Conservation (phyloP, 2,113 vertebrate species). For the Hippocampus mohnikei region DNA sequence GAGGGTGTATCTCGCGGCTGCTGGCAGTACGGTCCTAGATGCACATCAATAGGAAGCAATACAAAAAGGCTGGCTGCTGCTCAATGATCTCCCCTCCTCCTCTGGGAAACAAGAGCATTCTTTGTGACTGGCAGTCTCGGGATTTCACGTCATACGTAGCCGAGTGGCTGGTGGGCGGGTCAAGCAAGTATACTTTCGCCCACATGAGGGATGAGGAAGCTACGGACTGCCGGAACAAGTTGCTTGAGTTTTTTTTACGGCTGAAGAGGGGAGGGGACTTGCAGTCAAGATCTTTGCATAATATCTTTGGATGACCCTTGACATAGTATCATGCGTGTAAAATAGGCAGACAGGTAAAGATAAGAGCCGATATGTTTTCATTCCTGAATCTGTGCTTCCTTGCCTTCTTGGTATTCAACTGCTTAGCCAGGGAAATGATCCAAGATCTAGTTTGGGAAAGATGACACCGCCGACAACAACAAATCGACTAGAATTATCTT, state of each 20-base stretch:
- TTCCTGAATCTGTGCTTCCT: neutral
- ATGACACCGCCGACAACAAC: neutral
- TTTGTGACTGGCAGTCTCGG: slow-evolving; percentile 48
- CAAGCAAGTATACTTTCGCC: slow-evolving; percentile 10
- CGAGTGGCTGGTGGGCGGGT: slow-evolving; percentile 15
- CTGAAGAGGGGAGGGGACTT: neutral
- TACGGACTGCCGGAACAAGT: neutral
- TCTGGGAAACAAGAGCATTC: slow-evolving; percentile 46
- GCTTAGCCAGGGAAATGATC: no score
- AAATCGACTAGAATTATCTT: neutral
- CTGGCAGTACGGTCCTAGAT: slow-evolving; percentile 11
- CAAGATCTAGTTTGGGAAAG: neutral
- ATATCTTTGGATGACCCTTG: slow-evolving; percentile 41
- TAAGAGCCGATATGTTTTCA: neutral
- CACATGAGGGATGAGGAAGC: slow-evolving; percentile 8
- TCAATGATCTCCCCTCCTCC: slow-evolving; percentile 25
- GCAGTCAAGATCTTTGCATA: slow-evolving; percentile 40
- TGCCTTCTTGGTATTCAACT: neutral
- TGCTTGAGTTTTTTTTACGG: slow-evolving; percentile 24
- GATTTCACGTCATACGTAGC: slow-evolving; percentile 54
- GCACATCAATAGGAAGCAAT: slow-evolving; percentile 6
- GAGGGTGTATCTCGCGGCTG: slow-evolving; percentile 3
- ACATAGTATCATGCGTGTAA: slow-evolving; percentile 27
- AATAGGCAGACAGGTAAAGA: slow-evolving; percentile 18
- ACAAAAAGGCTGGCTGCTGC: slow-evolving; percentile 6